A percentile compares a stretch with the other conserved stretches of the same genome.
phyloP scores from a whole-genome alignment of 1,140 invertebrate genomes.

The Brachionus plicatilis region DNA sequence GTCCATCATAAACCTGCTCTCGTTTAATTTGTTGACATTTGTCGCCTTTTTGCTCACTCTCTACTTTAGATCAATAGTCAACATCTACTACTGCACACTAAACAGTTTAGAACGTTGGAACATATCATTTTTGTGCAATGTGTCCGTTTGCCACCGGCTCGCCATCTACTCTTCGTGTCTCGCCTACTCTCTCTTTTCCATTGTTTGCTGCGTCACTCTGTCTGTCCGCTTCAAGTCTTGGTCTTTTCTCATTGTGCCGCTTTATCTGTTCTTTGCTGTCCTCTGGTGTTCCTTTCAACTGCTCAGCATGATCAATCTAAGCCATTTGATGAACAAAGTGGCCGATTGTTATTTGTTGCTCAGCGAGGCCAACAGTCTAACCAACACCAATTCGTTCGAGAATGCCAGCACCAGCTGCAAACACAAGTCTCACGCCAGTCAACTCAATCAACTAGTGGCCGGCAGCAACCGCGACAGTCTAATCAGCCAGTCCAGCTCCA shows the following conservation, averaged over 20 bases:
- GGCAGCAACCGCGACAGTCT: neutral
- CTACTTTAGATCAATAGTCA: neutral
- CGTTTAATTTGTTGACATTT: conserved; percentile 9
- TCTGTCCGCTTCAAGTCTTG: neutral
- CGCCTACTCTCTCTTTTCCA: neutral
- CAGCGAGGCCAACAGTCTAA: conserved; percentile 3
- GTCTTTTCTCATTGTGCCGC: neutral
- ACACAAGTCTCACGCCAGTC: neutral
- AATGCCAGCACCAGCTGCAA: conserved; percentile 3
- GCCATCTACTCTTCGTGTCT: neutral
- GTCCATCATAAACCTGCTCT: neutral
- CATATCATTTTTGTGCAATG: conserved; percentile 15
- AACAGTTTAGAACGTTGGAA: conserved; percentile 28
- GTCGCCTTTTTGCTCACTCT: neutral
- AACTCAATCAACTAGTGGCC: too few species aligned
- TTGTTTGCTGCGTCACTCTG: neutral
- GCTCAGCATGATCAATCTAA: conserved; percentile 5
- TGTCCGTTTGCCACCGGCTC: neutral
- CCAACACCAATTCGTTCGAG: conserved; percentile 13
- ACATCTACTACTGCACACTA: conserved; percentile 22
- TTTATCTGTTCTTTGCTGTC: neutral
- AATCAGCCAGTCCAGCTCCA: neutral
- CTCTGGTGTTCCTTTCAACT: conserved; percentile 24
- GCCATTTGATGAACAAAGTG: conserved; percentile 32
- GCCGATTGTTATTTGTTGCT: conserved; percentile 16